These are phyloP conservation scores for Acanthoscelides obtectus DNA, from an alignment of 2,888 invertebrate genomes.

Conservation along the genomic window DNA sequence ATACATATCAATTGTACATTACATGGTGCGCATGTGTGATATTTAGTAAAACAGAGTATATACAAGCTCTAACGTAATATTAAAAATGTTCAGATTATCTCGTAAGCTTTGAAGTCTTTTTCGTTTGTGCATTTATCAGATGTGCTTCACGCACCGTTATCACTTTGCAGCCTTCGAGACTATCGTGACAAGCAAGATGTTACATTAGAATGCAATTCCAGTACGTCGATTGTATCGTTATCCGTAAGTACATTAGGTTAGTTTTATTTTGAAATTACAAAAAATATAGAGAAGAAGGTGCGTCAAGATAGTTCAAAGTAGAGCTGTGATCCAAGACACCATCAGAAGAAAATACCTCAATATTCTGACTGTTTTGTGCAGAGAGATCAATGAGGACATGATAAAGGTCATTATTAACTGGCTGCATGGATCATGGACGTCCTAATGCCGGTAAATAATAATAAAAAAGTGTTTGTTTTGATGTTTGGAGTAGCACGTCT, in stretches of 20 bases:
- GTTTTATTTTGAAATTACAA: neutral
- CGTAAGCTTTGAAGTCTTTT: neutral
- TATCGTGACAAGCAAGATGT: neutral
- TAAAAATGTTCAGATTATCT: neutral
- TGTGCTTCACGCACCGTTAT: no score
- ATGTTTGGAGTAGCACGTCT: no score
- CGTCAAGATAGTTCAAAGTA: no score
- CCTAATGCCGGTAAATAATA: no score
- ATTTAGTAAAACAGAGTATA: neutral
- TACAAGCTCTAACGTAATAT: neutral
- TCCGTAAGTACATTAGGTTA: neutral
- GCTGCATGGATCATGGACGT: no score
- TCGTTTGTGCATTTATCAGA: neutral
- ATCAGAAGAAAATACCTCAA: no score
- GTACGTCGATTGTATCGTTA: neutral
- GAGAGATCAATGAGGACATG: no score
- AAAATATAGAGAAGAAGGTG: no score
- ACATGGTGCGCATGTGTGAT: constrained; percentile 19
- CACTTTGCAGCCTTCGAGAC: neutral
- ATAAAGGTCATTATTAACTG: no score
- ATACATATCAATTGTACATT: constrained; percentile 7
- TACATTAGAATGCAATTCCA: neutral
- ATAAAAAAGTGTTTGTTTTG: no score
- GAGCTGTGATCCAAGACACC: no score
- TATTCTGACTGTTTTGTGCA: no score